These are phyloP conservation scores for Geothlypis trichas DNA, from an alignment of 2,113 vertebrate genomes.

Conservation along the genomic window DNA sequence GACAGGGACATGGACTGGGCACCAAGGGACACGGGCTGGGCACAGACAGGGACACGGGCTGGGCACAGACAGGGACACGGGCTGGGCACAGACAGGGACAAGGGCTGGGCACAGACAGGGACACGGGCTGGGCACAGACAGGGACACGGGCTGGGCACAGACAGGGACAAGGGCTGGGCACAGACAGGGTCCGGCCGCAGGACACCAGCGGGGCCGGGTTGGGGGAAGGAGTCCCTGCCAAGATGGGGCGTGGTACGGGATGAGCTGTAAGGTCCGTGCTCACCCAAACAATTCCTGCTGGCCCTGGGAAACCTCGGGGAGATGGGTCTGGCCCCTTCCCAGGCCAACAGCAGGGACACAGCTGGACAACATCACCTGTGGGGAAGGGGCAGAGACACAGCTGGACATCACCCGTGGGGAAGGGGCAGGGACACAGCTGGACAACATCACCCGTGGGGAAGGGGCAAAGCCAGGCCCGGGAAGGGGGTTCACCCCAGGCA, in stretches of 20 bases:
- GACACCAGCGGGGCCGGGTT: too few relatives aligned
- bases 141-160: too few relatives aligned
- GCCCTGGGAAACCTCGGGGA: neutral
- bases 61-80: too few relatives aligned
- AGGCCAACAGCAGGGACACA: neutral
- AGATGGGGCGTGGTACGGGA: fast-evolving
- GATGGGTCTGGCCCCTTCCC: too few relatives aligned
- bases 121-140: too few relatives aligned
- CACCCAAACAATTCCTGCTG: neutral
- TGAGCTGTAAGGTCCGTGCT: neutral
- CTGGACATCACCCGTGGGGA: neutral
- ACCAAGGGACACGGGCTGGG: too few relatives aligned
- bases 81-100: neutral
- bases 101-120: too few relatives aligned
- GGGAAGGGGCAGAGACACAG: neutral
- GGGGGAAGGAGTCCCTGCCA: too few relatives aligned
- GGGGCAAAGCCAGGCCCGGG: neutral
- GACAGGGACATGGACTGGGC: too few relatives aligned
- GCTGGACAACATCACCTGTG: neutral
- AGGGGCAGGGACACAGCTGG: neutral
- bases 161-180: neutral
- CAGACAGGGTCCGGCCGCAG: neutral
- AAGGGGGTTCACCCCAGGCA: too few relatives aligned
- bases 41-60: too few relatives aligned
- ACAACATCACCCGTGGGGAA: neutral